Conservation (phyloP, 1,140 invertebrate genomes). For the Asobara japonica region DNA sequence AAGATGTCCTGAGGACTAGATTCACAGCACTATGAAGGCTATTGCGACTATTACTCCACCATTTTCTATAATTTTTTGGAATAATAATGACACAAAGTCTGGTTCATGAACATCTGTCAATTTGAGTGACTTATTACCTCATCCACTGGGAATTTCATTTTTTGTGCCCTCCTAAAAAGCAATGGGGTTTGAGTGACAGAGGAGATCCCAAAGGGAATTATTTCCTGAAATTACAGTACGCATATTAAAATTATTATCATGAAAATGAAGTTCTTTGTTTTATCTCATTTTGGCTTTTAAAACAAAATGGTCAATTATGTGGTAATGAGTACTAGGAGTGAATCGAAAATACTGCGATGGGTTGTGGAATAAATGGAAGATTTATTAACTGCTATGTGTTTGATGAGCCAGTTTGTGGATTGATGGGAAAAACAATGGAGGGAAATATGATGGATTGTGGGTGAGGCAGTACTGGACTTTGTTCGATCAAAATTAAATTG, state of each 20-base stretch:
- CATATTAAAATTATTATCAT: not conserved
- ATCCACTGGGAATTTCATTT: not conserved
- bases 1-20: too few species aligned
- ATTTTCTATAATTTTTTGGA: not conserved
- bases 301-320: not conserved
- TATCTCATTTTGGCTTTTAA: not conserved
- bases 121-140: not conserved
- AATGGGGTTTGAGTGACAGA: not conserved
- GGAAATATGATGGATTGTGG: too few species aligned
- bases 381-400: not conserved
- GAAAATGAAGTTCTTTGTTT: not conserved
- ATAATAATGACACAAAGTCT: not conserved
- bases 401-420: not conserved
- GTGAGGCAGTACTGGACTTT: too few species aligned
- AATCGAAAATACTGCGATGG: not conserved
- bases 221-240: not conserved
- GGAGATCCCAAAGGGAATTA: not conserved
- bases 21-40: too few species aligned
- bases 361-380: not conserved
- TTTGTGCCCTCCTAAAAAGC: not conserved
- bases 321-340: not conserved
- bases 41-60: too few species aligned
- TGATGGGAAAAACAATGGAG: not conserved
- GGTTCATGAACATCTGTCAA: not conserved
- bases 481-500: too few species aligned